Conservation (phyloP, 2,888 invertebrate genomes). For the Bembecia ichneumoniformis region DNA sequence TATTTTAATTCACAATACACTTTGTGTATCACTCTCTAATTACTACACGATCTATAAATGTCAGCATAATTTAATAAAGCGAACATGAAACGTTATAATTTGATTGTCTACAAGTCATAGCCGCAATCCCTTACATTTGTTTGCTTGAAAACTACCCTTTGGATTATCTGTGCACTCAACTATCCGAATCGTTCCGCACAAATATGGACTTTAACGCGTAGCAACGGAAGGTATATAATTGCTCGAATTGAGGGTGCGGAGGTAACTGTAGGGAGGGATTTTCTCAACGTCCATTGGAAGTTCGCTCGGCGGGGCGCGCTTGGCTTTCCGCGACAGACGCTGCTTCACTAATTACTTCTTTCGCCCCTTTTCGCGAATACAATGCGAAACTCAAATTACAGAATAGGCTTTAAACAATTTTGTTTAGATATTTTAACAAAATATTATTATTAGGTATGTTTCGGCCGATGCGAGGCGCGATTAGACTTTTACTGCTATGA, state of each 20-base stretch:
- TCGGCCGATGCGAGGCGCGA: too few relatives aligned
- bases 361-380: slow-evolving; percentile 45
- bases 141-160: slow-evolving; percentile 54
- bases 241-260: slow-evolving; percentile 19
- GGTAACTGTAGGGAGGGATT: slow-evolving; percentile 44
- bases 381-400: slow-evolving; percentile 33
- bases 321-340: slow-evolving; percentile 44
- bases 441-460: too few relatives aligned
- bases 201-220: slow-evolving; percentile 21
- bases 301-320: slow-evolving; percentile 14
- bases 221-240: slow-evolving; percentile 13
- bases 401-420: slow-evolving; percentile 35
- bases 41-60: too few relatives aligned
- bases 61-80: too few relatives aligned
- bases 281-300: slow-evolving; percentile 18
- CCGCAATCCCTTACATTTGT: slow-evolving; percentile 57
- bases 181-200: slow-evolving; percentile 9
- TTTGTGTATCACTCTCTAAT: too few relatives aligned
- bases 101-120: slow-evolving; percentile 46
- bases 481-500: too few relatives aligned
- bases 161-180: slow-evolving; percentile 18
- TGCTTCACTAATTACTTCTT: slow-evolving; percentile 59
- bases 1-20: too few relatives aligned
- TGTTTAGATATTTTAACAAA: slow-evolving; percentile 20
- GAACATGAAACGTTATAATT: slow-evolving; percentile 22